phyloP scores from a whole-genome alignment of 2,113 vertebrate species.

The Psephotus haematonotus region DNA sequence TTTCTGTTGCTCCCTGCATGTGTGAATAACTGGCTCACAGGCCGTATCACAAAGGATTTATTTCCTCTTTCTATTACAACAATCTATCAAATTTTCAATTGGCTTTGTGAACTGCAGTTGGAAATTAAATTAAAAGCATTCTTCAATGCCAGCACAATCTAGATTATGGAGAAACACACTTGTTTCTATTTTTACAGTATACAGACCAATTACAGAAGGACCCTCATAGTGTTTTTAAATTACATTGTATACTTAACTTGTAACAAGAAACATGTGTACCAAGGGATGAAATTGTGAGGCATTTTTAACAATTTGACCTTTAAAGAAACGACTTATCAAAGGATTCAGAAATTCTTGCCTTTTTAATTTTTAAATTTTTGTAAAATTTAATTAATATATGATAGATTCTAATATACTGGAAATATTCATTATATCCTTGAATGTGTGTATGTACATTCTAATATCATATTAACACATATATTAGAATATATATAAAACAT shows the following conservation, averaged over 20 bases:
- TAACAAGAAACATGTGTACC: constrained; percentile 33
- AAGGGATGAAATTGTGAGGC: not conserved
- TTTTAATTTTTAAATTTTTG: not conserved
- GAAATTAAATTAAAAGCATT: constrained; percentile 20
- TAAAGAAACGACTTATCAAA: not conserved
- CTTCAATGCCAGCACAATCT: not conserved
- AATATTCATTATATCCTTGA: not conserved
- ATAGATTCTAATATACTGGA: not conserved
- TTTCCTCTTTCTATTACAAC: not conserved
- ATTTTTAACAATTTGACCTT: constrained; percentile 15
- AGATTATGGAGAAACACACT: not conserved
- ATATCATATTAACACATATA: not conserved
- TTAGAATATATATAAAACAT: not conserved
- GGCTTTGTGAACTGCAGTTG: not conserved
- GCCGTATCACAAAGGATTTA: not conserved
- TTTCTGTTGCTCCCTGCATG: not conserved
- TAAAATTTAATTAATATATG: not conserved
- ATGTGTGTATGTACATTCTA: not conserved
- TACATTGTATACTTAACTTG: not conserved
- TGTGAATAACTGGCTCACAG: not conserved
- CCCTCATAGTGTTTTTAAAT: constrained; percentile 8
- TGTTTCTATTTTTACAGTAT: constrained; percentile 5
- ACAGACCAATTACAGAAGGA: constrained; percentile 5
- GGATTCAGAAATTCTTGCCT: not conserved
- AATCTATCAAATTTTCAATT: not conserved